Conservation (phyloP, 2,888 invertebrate genomes). For the Patella ulyssiponensis region DNA sequence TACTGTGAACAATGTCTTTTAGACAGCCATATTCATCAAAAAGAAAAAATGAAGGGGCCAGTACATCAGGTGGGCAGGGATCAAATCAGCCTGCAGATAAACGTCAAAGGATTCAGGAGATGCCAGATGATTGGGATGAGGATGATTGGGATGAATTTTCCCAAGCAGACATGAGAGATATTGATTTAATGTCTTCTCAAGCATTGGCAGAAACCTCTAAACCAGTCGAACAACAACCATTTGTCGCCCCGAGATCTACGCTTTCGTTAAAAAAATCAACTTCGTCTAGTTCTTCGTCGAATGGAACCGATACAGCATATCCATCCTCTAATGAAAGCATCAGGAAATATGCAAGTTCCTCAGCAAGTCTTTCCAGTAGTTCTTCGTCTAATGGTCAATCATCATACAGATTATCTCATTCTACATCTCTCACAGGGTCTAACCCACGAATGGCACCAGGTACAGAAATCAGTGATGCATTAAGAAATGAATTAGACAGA, state of each 20-base stretch:
- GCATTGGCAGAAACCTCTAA: slow-evolving; percentile 15
- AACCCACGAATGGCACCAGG: slow-evolving; percentile 28
- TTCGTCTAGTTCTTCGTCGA: slow-evolving; percentile 5
- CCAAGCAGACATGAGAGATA: slow-evolving; percentile 45
- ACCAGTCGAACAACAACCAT: background rate
- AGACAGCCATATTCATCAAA: background rate
- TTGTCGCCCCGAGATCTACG: background rate
- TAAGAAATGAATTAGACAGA: slow-evolving; percentile 13
- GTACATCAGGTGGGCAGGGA: background rate
- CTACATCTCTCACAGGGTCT: slow-evolving; percentile 6
- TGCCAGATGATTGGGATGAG: slow-evolving; percentile 49
- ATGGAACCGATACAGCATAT: background rate
- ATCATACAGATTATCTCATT: slow-evolving; percentile 1
- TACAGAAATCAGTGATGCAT: slow-evolving; percentile 24
- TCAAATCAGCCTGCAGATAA: slow-evolving; percentile 42
- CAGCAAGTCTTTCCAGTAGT: background rate
- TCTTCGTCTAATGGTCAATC: background rate
- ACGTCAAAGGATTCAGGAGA: slow-evolving; percentile 46
- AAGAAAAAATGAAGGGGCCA: background rate
- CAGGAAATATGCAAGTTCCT: background rate
- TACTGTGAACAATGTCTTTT: background rate
- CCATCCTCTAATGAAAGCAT: background rate
- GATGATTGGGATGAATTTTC: slow-evolving; percentile 40
- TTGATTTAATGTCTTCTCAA: slow-evolving; percentile 47
- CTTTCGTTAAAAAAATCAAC: background rate